Conservation (phyloP, 2,888 invertebrate species). For the Mayetiola destructor region DNA sequence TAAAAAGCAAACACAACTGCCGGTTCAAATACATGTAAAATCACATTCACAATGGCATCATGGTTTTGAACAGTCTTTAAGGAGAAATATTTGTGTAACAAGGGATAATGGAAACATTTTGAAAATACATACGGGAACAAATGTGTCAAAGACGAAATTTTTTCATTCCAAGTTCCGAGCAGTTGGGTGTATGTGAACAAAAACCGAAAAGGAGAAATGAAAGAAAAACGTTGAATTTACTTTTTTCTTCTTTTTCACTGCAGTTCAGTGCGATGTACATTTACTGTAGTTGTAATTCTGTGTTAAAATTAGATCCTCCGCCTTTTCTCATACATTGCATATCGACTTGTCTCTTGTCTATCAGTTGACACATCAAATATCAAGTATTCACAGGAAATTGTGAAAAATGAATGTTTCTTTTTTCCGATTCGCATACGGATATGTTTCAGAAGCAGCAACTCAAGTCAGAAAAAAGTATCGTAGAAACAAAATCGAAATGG, state of each 20-base stretch:
- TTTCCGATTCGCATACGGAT: neutral
- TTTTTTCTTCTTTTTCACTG: no score
- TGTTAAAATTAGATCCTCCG: conserved; percentile 1
- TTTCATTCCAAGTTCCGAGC: no score
- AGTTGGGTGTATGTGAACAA: neutral
- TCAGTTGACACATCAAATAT: neutral
- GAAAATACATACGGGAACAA: neutral
- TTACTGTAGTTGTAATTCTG: neutral
- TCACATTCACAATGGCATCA: neutral
- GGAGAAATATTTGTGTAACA: neutral
- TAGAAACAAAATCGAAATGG: no score
- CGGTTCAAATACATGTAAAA: conserved; percentile 6
- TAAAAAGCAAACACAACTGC: neutral
- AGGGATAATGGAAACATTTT: neutral
- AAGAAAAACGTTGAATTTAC: no score
- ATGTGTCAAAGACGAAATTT: no score
- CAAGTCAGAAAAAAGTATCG: no score
- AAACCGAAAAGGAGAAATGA: neutral
- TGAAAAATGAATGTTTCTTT: neutral
- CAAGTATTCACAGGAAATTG: conserved; percentile 3
- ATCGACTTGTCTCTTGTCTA: no score
- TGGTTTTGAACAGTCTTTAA: neutral
- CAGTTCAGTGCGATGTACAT: neutral
- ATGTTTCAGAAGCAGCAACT: no score
- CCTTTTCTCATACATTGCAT: neutral